Percentiles rank a stretch among this genome's conserved stretches.
phyloP scores from a whole-genome alignment of 1,140 invertebrate species.

The Eulimnadia texana region DNA sequence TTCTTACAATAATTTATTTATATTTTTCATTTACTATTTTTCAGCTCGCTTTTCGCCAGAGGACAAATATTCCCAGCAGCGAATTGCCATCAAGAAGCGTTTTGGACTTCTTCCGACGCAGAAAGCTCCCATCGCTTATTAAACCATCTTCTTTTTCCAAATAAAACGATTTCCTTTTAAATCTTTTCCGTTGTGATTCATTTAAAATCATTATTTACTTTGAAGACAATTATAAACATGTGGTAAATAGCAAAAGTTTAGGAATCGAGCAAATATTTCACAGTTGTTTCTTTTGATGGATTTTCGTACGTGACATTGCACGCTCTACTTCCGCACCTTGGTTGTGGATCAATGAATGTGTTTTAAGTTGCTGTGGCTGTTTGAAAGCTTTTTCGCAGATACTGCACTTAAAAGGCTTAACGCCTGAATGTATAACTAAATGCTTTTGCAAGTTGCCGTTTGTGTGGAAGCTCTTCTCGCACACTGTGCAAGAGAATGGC shows the following conservation, averaged over 20 bases:
- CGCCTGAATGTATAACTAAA: not conserved
- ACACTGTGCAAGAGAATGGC: not conserved
- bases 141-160: not conserved
- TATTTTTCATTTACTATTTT: constrained; percentile 25
- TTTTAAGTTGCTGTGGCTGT: constrained; percentile 2
- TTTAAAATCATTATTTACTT: not conserved
- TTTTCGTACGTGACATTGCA: not conserved
- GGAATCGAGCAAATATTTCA: not conserved
- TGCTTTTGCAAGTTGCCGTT: constrained; percentile 3
- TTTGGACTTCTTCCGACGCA: constrained; percentile 80
- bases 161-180: constrained; percentile 1
- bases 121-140: constrained; percentile 54
- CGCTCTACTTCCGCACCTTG: too few species aligned
- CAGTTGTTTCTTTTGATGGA: not conserved
- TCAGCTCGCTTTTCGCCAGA: constrained; percentile 86
- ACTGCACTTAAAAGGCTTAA: not conserved
- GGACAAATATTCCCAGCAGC: constrained; percentile 82
- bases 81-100: constrained; percentile 78
- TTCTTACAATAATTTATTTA: not conserved
- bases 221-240: not conserved
- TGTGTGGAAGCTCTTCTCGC: not conserved
- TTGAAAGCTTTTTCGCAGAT: constrained; percentile 1
- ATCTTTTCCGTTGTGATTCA: not conserved
- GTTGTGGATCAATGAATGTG: not conserved
- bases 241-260: not conserved